phyloP scores from a whole-genome alignment of 2,888 invertebrate genomes.

The Chironomus tentans region DNA sequence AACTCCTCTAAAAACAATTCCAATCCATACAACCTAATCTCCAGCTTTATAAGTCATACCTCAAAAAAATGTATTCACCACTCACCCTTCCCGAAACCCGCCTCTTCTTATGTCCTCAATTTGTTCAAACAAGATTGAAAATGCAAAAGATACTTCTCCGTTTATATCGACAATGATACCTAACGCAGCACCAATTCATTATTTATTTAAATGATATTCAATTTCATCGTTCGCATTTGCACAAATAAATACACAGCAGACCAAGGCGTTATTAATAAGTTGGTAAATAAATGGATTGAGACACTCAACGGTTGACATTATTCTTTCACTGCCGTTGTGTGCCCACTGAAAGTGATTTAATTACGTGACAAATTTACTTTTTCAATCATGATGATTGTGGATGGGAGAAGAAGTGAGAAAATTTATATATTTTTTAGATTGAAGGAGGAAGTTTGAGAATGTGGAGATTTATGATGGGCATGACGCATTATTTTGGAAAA shows the following conservation, averaged over 20 bases:
- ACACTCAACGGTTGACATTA: too few species aligned
- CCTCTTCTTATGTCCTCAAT: neutral
- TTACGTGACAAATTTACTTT: conserved; percentile 15
- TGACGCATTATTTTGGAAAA: too few species aligned
- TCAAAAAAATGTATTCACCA: neutral
- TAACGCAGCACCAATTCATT: conserved; percentile 15
- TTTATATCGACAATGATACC: neutral
- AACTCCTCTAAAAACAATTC: too few species aligned
- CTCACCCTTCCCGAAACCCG: neutral
- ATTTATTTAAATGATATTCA: conserved; percentile 27
- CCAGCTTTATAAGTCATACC: too few species aligned
- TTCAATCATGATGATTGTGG: neutral
- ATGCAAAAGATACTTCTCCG: too few species aligned
- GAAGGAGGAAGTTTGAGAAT: neutral
- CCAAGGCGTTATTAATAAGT: conserved; percentile 17
- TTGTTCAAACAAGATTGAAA: conserved; percentile 4
- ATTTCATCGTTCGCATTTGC: conserved; percentile 3
- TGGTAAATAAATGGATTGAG: conserved; percentile 5
- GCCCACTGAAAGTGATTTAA: conserved; percentile 3
- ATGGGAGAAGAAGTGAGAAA: neutral
- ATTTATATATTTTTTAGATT: neutral
- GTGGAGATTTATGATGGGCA: too few species aligned
- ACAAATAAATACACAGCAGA: neutral
- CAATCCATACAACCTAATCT: too few species aligned
- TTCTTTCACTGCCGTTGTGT: neutral